Base-by-base conservation (phyloP, 2,797 vertebrate species). In the Mionectes olivaceus region DNA sequence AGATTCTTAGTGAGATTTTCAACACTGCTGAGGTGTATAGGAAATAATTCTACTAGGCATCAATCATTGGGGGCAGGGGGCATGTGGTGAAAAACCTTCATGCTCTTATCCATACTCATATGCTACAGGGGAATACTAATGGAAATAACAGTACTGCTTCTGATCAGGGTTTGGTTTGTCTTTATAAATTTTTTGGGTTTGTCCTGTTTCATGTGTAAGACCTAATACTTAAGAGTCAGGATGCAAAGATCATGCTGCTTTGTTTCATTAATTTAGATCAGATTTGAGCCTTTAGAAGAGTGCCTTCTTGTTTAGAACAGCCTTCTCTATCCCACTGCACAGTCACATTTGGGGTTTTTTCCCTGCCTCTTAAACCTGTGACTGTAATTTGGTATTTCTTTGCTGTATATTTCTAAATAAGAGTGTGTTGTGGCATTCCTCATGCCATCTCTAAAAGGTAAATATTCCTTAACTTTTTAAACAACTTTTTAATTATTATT, bases 1-100 rank as follows among this genome's bases (percentile, higher is more conserved):
- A 94, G 81, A 81, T 71, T 30, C 33, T 77, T 71, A 52, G 27
- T 13, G 69, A 87, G 83, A 28, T 89, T 92, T 93, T 74, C 74
- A 87, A n/a, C 71, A 57, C 28, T 23, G 6, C 22, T 55, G 76
- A 56, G 35, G 75, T 32, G 37, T 35, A 3, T 12, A 68, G 57
- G 57, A 77, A 81, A 78, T 92, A 67, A 79, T 80, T 79, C 55
- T 74, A 14, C 28, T 47, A 71, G 59, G 9, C 7, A 7, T 68
- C 27, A 22, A 2, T 61, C 32, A 4, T 4, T 18, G 8, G 23
- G 17, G 17, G 28, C 17, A 3, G 5, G 11, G 30, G 14, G 15
- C 37, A 4, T 11, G 43, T 33, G 24, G 0, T 19, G 10, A 3
- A 53, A 76, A 73, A 21, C 50, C 33, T 64, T 11, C 13, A 0